Evolutionary conservation across 2,797 vertebrate species (phyloP), one percentile per base, ranked within the genome.

Genomic region (Salmo trutta): DNA sequence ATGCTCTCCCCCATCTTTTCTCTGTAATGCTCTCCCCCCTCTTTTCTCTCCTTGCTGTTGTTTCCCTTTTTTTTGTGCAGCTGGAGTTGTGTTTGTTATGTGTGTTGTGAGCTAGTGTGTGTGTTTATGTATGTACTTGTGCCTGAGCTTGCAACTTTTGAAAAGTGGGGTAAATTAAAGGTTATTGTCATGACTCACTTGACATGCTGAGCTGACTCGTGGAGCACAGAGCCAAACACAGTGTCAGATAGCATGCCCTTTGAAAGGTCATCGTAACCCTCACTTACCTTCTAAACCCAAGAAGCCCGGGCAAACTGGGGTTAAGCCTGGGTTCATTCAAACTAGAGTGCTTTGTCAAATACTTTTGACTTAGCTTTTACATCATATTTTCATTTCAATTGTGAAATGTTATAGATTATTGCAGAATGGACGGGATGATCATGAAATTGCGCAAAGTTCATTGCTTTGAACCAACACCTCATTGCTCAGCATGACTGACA

Each of bases 111-210:
- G 33, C 33, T 36, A 36, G 33, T 36, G 33, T 47, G 10, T 47
- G 41, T 47, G 41, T 12, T 47, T 47, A 12, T 12, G 10, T 47
- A 41, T 41, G 2, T 47, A 10, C 41, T 47, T 12, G 41, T 47
- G 41, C 41, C 41, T 47, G 41, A 47, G 41, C 10, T 47, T 47
- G 10, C 10, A 47, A 51, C 47, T 52, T 80, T 76, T 31, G 7
- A 84, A 77, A 70, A 62, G 33, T 16, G 10, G 74, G 65, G 31
- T 73, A 31, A 75, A 69, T 5, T 73, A 69, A 79, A 80, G 79
- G 76, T 86, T 81, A 71, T 24, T 67, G 75, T 83, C 62, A 75
- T 78, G 77, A 83, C 75, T 85, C 71, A 77, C 66, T 76, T 77
- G 71, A 77, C 4, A 67, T 52, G 64, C 54, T 69, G 75, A 71